Base-by-base conservation (phyloP, 2,797 vertebrate genomes). In the Pseudotriccus pelzelni region DNA sequence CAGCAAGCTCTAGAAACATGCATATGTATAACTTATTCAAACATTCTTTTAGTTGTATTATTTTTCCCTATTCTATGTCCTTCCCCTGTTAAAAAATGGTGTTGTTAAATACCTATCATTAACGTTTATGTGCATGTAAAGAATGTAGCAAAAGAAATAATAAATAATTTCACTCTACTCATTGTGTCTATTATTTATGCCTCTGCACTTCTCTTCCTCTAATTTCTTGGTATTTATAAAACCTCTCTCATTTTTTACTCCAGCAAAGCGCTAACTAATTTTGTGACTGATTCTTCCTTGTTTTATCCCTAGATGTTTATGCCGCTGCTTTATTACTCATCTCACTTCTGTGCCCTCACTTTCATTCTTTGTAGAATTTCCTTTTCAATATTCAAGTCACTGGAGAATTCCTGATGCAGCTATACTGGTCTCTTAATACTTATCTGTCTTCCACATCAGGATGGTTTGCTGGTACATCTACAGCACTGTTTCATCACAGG, bases 371-470 rank as follows among this genome's bases (percentile, higher is more conserved):
- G 59, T 58, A 82, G 44, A 24, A 81, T 84, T 90, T 84, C 36
- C 55, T 78, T 84, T 88, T 86, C 90, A 63, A 59, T 82, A 94
- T 90, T 95, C 87, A 66, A 55, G 83, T 88, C 91, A 84, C 62
- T 69, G 53, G 77, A 94, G 91, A 69, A 91, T 86, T 91, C 62
- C 60, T 81, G 47, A 74, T 73, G 34, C 83, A 93, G 58, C 25
- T 62, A 5, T 43, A 37, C 52, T 55, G 37, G 23, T 49, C 67
- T 76, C 34, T 74, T 37, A 62, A 64, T 70, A 17, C 36, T 84
- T 88, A 74, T 25, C 67, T 73, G 27, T 44, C 70, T 89, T 69
- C n/a, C 55, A 52, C 36, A 60, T 82, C 74, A 86, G 50, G 39
- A 22, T 47, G 23, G 55, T 47, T 92, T 90, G 36, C 39, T 78